Evolutionary conservation across 2,797 vertebrate genomes (phyloP).

Genomic region (Etheostoma perlongum): DNA sequence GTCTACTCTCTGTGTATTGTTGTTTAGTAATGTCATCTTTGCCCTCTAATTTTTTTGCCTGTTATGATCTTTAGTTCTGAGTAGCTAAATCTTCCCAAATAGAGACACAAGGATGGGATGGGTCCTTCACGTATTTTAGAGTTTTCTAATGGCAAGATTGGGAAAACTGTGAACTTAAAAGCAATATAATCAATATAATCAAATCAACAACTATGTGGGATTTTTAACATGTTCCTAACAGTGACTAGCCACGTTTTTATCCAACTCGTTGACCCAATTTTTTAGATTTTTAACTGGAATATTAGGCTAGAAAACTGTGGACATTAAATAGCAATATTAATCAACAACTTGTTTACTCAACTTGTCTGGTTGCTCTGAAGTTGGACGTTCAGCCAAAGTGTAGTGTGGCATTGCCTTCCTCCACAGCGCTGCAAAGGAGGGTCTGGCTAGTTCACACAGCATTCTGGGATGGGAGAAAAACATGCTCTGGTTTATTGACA

Average conservation of each 20-base stretch:
- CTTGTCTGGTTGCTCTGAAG: neutral
- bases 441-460: too few species aligned
- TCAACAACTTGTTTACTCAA: too few species aligned
- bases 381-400: neutral
- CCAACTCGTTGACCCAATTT: too few species aligned
- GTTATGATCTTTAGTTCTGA: neutral
- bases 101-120: neutral
- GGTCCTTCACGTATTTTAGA: neutral
- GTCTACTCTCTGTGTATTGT: neutral
- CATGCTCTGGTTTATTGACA: too few species aligned
- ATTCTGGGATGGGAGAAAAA: too few species aligned
- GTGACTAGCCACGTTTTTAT: too few species aligned
- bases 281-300: too few species aligned
- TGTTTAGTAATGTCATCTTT: neutral
- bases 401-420: too few species aligned
- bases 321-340: neutral
- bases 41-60: neutral
- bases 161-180: neutral
- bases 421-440: too few species aligned
- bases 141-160: neutral
- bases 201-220: too few species aligned
- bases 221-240: too few species aligned
- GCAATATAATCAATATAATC: neutral
- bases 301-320: neutral
- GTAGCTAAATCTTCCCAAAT: neutral